Conservation (phyloP, 2,113 vertebrate genomes). For the Ameiurus melas region DNA sequence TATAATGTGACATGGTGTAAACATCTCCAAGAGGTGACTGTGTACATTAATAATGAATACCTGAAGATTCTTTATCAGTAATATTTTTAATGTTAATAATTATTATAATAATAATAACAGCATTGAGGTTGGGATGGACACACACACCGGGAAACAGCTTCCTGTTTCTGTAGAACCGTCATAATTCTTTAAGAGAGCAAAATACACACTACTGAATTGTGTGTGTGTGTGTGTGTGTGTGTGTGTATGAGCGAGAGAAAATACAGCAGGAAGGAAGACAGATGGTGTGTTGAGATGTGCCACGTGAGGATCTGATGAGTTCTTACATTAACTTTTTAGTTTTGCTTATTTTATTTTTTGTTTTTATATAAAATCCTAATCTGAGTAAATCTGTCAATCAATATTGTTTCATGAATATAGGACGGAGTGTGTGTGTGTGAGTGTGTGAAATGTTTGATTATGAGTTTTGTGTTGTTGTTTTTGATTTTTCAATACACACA, state of each 20-base stretch:
- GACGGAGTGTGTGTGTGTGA: background rate
- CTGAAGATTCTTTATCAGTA: background rate
- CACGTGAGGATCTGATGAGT: background rate
- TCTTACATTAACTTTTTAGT: background rate
- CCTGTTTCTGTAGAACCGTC: background rate
- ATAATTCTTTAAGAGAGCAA: background rate
- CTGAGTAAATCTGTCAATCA: background rate
- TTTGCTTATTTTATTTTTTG: background rate
- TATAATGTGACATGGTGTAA: background rate
- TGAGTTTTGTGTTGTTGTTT: background rate
- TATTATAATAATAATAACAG: background rate
- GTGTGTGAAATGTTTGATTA: too few species aligned
- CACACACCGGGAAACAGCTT: background rate
- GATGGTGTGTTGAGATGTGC: background rate
- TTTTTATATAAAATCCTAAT: background rate
- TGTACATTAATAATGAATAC: background rate
- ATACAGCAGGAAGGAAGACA: slow-evolving; percentile 1
- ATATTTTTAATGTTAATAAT: background rate
- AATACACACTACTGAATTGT: background rate
- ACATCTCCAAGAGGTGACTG: background rate
- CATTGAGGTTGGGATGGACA: background rate
- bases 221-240: background rate
- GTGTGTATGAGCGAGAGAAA: background rate
- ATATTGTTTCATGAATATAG: background rate
- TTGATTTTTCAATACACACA: background rate